Base-by-base conservation (phyloP, 2,113 vertebrate genomes). In the Cochlearius cochlearius region DNA sequence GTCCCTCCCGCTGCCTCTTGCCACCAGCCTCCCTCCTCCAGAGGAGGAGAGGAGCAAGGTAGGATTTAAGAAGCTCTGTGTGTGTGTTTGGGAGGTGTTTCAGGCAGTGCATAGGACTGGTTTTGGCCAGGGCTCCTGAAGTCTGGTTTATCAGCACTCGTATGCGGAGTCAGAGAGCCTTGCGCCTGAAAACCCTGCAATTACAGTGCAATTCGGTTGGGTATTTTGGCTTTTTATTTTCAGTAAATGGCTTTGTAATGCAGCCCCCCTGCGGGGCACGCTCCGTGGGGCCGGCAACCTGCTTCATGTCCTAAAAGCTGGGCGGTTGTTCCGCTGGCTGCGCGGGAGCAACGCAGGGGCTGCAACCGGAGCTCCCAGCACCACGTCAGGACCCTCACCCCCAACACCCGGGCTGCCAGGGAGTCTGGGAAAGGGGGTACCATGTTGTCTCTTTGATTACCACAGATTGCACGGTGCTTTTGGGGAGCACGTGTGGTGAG, bases 371-470 rank as follows among this genome's bases (percentile, higher is more conserved):
- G 20, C n/a, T 58, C 34, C 72, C 60, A 1, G 0, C 14, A 6
- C 15, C 59, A 0, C 5, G 2, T 3, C 38, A 8, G 32, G 49
- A 1, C 19, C 14, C 49, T 64, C 1, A 1, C 0, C 36, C 38
- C 21, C 3, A 1, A 11, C 29, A 63, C 45, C 22, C 1, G 6
- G 23, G 17, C 50, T 59, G n/a, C 5, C 1, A 3, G 30, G 14
- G 36, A 19, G 27, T 25, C 60, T 1, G 5, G 62, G 29, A 27
- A 15, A 32, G 38, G 30, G 34, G 5, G 4, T 4, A 11, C 26
- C 2, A 1, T 3, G 3, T 27, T n/a, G 17, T 19, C 2, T 1
- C 15, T 67, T 55, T 1, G 14, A 4, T 56, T 19, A 27, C 27
- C 17, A 8, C 7, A 15, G n/a, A 11, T 14, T 10, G 10, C 62